Evolutionary conservation across 1,140 invertebrate species (phyloP), one percentile per base, ranked within the genome.

Genomic region (Melanaphis sacchari): DNA sequence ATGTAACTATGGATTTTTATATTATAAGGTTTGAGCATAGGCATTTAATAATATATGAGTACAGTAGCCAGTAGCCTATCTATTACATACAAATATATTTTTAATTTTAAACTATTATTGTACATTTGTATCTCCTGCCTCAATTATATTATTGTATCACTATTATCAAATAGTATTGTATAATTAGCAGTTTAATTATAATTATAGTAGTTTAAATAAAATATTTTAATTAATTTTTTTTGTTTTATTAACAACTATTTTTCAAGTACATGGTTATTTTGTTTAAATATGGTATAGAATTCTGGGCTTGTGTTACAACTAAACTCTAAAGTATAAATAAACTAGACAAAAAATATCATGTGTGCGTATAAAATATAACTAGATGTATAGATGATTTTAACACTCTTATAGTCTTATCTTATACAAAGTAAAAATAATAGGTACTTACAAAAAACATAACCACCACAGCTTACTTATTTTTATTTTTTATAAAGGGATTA

Each of bases 401-500:
- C 22, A 59, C n/a, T 40, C 88, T 41, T 66, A 90, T 66, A 59
- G 21, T 40, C 38, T 59, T 90, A 90, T 66, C 89, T 90, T 43
- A 90, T 90, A 90, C 49, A 43, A 90, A 90, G 54, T 66, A 90
- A 90, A 88, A 66, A 38, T 21, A 90, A 90, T 54, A 52, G 59
- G 31, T 59, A 66, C 89, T 66, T n/a, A 90, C 4, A 66, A 41
- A 59, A 43, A 90, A 66, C 54, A 66, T 66, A 66, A 90, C n/a
- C 26, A 7, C 18, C 40, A 7, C 0, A 0, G 41, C 36, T 84
- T 52, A 52, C 85, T 93, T 85, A 92, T 92, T 84, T 92, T 92
- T 91, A 91, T 84, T 92, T 92, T 91, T 81, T 91, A 82, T 92
- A 81, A 93, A 93, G 91, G 91, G 81, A 93, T 93, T 84, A 82